Evolutionary conservation across 2,797 vertebrate species (phyloP).

Genomic region (Gambusia yucatana): DNA sequence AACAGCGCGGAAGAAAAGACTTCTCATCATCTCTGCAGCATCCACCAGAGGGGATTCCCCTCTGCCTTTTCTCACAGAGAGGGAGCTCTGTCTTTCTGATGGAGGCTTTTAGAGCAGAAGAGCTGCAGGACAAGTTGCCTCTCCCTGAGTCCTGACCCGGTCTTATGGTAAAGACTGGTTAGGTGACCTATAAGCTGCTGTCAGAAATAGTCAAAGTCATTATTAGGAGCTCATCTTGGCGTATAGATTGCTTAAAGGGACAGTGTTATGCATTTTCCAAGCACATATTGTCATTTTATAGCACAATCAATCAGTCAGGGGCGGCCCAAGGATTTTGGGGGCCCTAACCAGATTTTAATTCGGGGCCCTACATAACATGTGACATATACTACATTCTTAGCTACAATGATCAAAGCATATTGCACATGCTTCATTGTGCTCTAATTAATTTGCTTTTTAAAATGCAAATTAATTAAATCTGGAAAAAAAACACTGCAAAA

Average conservation of each 20-base stretch:
- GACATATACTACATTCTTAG: no score
- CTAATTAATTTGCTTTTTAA: no score
- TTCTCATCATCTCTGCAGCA: slow-evolving; percentile 71
- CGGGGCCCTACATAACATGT: no score
- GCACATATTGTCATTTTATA: no score
- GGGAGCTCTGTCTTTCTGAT: slow-evolving; percentile 57
- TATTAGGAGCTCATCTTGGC: not conserved
- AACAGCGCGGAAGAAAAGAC: slow-evolving; percentile 69
- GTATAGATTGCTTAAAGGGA: not conserved
- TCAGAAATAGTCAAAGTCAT: not conserved
- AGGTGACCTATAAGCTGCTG: slow-evolving; percentile 5
- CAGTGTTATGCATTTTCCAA: no score
- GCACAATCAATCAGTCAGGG: no score
- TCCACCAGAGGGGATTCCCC: slow-evolving; percentile 67
- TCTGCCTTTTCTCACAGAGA: slow-evolving; percentile 57
- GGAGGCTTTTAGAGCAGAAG: slow-evolving; percentile 53
- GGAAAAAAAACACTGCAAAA: no score
- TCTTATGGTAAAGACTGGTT: not conserved
- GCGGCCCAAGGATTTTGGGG: no score
- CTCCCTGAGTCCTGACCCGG: slow-evolving; percentile 21
- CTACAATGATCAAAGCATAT: no score
- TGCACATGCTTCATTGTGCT: no score
- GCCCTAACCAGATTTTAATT: no score
- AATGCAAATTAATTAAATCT: no score
- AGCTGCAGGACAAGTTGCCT: slow-evolving; percentile 31